These are phyloP conservation scores for Megaceryle alcyon DNA, from an alignment of 2,797 vertebrate genomes.

Conservation along the genomic window DNA sequence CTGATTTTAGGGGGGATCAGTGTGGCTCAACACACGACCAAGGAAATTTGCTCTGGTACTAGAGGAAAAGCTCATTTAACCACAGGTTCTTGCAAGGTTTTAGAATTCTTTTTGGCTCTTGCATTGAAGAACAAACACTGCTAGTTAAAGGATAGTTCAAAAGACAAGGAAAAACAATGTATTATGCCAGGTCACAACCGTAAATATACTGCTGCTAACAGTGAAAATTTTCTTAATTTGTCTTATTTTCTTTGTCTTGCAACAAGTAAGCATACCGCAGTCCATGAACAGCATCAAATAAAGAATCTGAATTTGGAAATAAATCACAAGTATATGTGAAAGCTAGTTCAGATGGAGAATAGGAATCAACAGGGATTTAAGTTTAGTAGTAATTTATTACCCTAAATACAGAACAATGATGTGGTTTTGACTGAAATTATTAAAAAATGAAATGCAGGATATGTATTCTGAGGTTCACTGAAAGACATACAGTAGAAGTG, in stretches of 20 bases:
- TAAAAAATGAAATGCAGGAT: background rate
- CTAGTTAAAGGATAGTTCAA: background rate
- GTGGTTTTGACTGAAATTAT: background rate
- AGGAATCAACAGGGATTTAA: background rate
- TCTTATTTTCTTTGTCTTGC: background rate
- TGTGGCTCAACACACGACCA: background rate
- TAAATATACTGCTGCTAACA: background rate
- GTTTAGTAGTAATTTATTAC: background rate
- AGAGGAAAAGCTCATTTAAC: slow-evolving; percentile 38
- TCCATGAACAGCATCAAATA: background rate
- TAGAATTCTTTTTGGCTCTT: slow-evolving; percentile 12
- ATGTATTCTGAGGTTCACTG: background rate
- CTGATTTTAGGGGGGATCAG: slow-evolving; percentile 37
- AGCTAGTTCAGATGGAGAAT: background rate
- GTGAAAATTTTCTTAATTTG: background rate
- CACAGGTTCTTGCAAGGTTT: slow-evolving; percentile 14
- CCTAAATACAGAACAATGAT: background rate
- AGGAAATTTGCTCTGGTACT: slow-evolving; percentile 30
- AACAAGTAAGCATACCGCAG: background rate
- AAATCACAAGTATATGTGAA: background rate
- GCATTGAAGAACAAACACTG: background rate
- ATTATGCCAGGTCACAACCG: background rate
- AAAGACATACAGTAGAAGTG: background rate
- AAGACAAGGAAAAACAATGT: background rate
- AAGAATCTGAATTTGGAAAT: background rate